Base-by-base conservation (phyloP, 2,888 invertebrate species). In the Microctonus brassicae region DNA sequence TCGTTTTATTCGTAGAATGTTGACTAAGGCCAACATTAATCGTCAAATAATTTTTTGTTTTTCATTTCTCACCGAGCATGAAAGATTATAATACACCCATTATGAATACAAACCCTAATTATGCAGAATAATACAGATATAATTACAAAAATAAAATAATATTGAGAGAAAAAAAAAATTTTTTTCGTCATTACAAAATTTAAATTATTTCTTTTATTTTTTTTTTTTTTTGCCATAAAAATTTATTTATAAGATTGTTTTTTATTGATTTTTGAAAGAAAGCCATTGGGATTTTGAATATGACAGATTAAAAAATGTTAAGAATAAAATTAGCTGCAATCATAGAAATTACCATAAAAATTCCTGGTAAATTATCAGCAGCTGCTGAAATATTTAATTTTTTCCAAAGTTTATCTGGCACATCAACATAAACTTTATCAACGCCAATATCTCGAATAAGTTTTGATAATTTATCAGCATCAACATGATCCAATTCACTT, bases 361-460 rank as follows among this genome's bases (percentile, higher is more conserved):
- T 57, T 39, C 75, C 29, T 24, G 72, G 60, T 20, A 64, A 47
- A 9, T 70, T 9, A 20, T 69, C 47, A 66, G 68, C 57, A 67
- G 73, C 75, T 26, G 76, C 76, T 11, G 77, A 73, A 9, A 82
- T 13, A 2, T 72, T 2, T 10, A 84, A 77, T 29, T 79, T 69
- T 13, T 66, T 24, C 72, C 62, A 76, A 13, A 84, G 83, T 17
- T 91, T 90, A 2, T 90, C 88, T 0, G 96, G 95, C 2, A 97
- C 91, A 86, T 97, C 97, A 74, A 96, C 87, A 86, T 93, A 97
- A 1, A 94, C 91, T 75, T 91, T 91, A 75, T 92, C 89, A 4
- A 91, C 81, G 0, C 95, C 94, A 24, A 94, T 89, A 0, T 90
- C 89, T 47, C 90, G 89, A 76, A 96, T 92, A 47, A 96, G 88